Base-by-base conservation (phyloP, 2,888 invertebrate genomes). In the Asteroscopus sphinx region DNA sequence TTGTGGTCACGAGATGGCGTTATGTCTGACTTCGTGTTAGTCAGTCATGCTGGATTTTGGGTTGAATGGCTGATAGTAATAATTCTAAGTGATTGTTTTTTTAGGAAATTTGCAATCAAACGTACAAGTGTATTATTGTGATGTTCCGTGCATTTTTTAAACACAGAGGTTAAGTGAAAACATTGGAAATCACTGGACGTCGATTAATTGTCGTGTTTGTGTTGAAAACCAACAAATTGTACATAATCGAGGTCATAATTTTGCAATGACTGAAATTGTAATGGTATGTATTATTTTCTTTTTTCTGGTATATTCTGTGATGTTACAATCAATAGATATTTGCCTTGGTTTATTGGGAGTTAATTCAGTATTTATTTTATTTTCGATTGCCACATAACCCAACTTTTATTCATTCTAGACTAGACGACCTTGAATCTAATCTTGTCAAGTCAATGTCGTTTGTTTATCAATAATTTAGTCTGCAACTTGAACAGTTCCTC, bases 401-500 rank as follows among this genome's bases (percentile, higher is more conserved):
- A 87, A 92, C 91, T 89, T 92, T 89, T 83, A 80, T 86, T 82
- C 79, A 77, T 80, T 68, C 79, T 79, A 85, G 84, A 86, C 89
- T 80, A 90, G 89, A 88, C 91, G 93, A 89, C 93, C 93, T 94
- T 94, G 93, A 92, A 85, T 92, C 91, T 93, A 93, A 93, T 93
- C 91, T 92, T 88, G 91, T 90, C 87, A 88, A 89, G 86, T 90
- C 91, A 93, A 91, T 92, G 92, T 90, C 91, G 81, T 86, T 85
- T 86, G 84, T 86, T 87, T 90, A 89, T 89, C 88, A 87, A 88
- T 85, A 79, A 85, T 85, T 73, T 67, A 52, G 68, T 78, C 64
- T 68, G 42, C 39, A 66, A 68, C 56, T 61, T 64, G 45, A 64
- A 12, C 25, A 51, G 39, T 41, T 40, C 25, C 17, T 42, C 32